Evolutionary conservation across 2,113 vertebrate species (phyloP).

Genomic region (Mobula birostris): DNA sequence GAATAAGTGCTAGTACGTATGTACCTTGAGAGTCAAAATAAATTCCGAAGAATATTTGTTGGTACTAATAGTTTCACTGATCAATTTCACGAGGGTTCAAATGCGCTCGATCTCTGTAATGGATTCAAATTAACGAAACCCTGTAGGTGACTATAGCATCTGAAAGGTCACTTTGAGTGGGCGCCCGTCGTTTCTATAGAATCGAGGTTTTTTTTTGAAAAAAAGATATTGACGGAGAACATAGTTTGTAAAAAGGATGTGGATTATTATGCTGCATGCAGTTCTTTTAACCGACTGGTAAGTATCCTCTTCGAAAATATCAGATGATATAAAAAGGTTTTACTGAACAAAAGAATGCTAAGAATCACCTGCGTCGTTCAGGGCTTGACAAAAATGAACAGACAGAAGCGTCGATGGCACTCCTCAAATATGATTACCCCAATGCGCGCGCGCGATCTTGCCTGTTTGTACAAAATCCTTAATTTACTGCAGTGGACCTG

Average conservation of each 20-base stretch:
- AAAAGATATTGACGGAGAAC: neutral
- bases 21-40: neutral
- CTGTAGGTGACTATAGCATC: neutral
- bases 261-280: neutral
- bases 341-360: neutral
- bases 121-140: neutral
- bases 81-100: neutral
- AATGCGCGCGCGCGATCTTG: neutral
- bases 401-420: neutral
- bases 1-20: neutral
- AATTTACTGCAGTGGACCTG: conserved; percentile 12
- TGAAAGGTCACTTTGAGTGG: neutral
- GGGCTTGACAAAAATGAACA: neutral
- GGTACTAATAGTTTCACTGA: neutral
- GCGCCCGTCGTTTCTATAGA: neutral
- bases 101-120: neutral
- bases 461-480: neutral
- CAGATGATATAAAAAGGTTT: neutral
- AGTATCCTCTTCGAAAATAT: neutral
- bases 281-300: neutral
- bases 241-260: neutral
- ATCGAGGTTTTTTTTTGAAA: neutral
- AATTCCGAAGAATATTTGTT: neutral
- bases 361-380: conserved; percentile 6
- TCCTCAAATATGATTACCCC: neutral